phyloP scores from a whole-genome alignment of 2,113 vertebrate species.

The Cyrtonyx montezumae region DNA sequence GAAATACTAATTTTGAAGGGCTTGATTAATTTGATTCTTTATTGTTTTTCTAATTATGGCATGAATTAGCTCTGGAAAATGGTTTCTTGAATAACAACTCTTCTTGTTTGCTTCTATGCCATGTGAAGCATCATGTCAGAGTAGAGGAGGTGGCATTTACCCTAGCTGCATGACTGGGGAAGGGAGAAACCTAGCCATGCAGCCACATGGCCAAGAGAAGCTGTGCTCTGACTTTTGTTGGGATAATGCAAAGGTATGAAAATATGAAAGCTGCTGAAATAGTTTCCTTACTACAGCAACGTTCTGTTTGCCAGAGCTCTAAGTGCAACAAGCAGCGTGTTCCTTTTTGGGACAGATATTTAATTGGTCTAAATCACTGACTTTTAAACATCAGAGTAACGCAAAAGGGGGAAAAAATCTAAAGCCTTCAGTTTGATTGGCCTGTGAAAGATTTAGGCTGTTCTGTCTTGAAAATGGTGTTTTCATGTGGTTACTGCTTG shows the following conservation, averaged over 20 bases:
- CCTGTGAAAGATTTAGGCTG: neutral
- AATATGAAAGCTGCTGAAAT: neutral
- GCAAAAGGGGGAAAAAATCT: neutral
- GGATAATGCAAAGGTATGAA: neutral
- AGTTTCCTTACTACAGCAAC: neutral
- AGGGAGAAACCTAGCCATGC: neutral
- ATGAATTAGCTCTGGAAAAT: neutral
- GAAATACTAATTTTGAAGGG: neutral
- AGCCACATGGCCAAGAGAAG: neutral
- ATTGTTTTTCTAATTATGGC: neutral
- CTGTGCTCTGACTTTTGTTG: conserved; percentile 8
- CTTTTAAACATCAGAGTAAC: neutral
- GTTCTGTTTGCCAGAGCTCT: neutral
- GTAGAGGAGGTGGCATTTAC: conserved; percentile 29
- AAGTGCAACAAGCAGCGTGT: neutral
- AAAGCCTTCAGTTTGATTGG: neutral
- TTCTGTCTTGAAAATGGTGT: neutral
- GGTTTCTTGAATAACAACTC: neutral
- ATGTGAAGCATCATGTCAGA: neutral
- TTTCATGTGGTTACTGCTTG: neutral
- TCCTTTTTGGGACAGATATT: conserved; percentile 25
- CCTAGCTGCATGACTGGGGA: conserved; percentile 7
- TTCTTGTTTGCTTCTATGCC: neutral
- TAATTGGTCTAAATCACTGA: conserved; percentile 11
- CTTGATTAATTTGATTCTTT: neutral